Evolutionary conservation across 1,140 invertebrate species (phyloP), one percentile per base, ranked within the genome.

Genomic region (Mylabris phalerata): DNA sequence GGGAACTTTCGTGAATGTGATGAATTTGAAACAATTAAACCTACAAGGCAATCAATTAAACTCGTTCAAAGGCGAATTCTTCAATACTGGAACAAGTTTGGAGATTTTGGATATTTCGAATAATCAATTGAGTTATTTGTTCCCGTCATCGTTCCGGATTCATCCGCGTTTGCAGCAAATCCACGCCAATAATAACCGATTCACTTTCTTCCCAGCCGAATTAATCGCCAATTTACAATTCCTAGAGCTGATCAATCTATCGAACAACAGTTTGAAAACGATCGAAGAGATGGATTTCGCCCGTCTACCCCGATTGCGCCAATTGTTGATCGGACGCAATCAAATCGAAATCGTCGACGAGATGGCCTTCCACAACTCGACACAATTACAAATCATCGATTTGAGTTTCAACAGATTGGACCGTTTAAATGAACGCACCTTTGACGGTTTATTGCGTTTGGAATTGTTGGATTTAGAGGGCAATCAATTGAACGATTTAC

Each of bases 331-430:
- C 9, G 80, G 84, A 0, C 70, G 84, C 55, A 95, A 95, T 69
- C 75, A 84, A 61, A 80, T 95, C 60, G 88, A 90, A 66, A 80
- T 82, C 52, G 82, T 95, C 9, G 87, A 86, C 61, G 90, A 92
- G 75, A 85, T 89, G 75, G 87, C 90, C 0, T 95, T 95, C 71
- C 86, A 92, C 63, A 95, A 95, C 70, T 95, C 92, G 0, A 86
- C 90, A 0, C 91, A 93, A 74, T 77, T 95, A 51, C 92, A 94
- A 71, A 68, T 82, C 9, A 69, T 95, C 26, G 86, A 93, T 74
- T 75, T 95, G 41, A 68, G 68, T 50, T 66, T 77, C 45, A 95
- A 95, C 71, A 80, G 80, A 55, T 75, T 95, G 10, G 86, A 90
- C 64, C 76, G 82, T 26, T 72, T 95, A 5, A 85, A 84, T 2